These are phyloP conservation scores for Hyles lineata DNA, from an alignment of 2,888 invertebrate species.

Conservation along the genomic window DNA sequence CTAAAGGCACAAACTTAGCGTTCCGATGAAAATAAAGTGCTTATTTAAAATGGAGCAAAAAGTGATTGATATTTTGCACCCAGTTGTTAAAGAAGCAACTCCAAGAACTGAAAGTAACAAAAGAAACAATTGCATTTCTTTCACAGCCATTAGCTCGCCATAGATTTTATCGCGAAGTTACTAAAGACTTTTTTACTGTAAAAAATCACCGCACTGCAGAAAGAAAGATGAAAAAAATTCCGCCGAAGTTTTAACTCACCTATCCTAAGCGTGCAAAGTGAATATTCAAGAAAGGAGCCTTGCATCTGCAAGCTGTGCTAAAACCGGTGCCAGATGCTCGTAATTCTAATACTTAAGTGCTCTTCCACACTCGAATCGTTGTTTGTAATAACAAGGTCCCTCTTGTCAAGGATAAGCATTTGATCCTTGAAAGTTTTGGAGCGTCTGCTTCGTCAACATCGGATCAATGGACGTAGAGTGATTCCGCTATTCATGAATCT, in stretches of 20 bases:
- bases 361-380: slow-evolving; percentile 21
- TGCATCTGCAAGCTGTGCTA: slow-evolving; percentile 70
- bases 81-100: background rate
- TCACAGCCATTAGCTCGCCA: background rate
- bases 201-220: slow-evolving; percentile 26
- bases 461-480: slow-evolving; percentile 45
- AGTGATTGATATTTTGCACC: background rate
- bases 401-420: slow-evolving; percentile 37
- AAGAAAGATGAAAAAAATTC: slow-evolving; percentile 50
- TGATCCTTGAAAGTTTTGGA: slow-evolving; percentile 39
- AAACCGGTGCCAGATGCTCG: slow-evolving; percentile 65
- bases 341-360: slow-evolving; percentile 65
- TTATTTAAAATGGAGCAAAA: background rate
- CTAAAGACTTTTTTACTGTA: slow-evolving; percentile 29
- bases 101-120: background rate
- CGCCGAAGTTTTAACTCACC: slow-evolving; percentile 61
- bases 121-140: slow-evolving; percentile 20
- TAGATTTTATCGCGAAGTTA: slow-evolving; percentile 20
- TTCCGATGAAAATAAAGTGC: too few species aligned
- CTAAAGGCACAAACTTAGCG: too few species aligned
- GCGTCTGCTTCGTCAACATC: slow-evolving; percentile 51
- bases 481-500: slow-evolving; percentile 40
- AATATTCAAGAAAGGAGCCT: slow-evolving; percentile 65
- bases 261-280: slow-evolving; percentile 71
- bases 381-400: slow-evolving; percentile 30